Conservation (phyloP, 2,797 vertebrate genomes). For the Hemibagrus guttatus region DNA sequence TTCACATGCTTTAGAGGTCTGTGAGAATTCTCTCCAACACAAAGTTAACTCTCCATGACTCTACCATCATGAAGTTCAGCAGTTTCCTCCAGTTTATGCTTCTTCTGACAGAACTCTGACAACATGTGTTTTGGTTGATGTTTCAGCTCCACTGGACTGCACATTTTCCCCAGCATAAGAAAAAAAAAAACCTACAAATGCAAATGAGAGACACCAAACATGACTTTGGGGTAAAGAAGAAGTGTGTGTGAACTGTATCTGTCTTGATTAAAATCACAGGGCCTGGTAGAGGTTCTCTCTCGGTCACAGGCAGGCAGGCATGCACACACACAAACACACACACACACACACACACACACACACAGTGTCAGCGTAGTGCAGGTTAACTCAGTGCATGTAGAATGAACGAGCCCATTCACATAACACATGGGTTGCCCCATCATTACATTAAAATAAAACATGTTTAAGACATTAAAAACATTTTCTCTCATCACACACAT, state of each 20-base stretch:
- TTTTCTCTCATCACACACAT: neutral
- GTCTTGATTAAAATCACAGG: neutral
- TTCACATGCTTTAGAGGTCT: neutral
- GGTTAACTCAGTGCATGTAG: constrained; percentile 65
- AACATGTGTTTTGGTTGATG: neutral
- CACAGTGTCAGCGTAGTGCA: constrained; percentile 51
- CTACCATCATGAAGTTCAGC: neutral
- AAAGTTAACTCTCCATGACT: neutral
- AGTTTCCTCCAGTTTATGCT: neutral
- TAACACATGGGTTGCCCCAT: constrained; percentile 28
- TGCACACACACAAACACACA: neutral
- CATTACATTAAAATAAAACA: constrained; percentile 42
- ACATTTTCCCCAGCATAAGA: neutral
- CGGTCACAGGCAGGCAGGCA: neutral
- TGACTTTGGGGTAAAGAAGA: neutral
- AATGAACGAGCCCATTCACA: constrained; percentile 60
- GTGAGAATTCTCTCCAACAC: neutral
- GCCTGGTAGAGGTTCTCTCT: constrained; percentile 17
- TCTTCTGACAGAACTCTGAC: neutral
- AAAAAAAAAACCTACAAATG: neutral
- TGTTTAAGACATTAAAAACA: constrained; percentile 30
- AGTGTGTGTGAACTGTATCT: neutral
- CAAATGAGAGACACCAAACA: constrained; percentile 2
- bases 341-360: constrained; percentile 20
- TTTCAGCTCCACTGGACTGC: neutral